phyloP scores from a whole-genome alignment of 35 echinoderm and acorn worm species.

The Anneissia japonica region DNA sequence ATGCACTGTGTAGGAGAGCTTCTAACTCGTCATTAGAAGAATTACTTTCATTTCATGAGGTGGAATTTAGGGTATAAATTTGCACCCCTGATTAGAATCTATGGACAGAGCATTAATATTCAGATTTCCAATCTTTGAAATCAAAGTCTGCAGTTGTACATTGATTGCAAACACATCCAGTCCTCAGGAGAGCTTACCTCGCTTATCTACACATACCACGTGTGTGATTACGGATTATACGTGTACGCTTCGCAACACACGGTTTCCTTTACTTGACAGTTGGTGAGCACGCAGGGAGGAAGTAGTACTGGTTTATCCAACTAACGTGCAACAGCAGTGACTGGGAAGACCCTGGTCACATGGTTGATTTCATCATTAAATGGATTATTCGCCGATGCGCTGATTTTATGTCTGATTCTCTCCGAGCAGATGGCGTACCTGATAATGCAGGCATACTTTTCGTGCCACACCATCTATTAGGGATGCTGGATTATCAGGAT shows the following conservation, averaged over 20 bases:
- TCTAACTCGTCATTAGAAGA: too few relatives aligned
- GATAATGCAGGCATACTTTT: too few relatives aligned
- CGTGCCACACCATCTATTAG: too few relatives aligned
- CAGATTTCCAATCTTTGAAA: background rate
- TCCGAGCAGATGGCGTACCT: background rate
- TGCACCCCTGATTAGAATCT: background rate
- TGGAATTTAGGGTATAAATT: background rate
- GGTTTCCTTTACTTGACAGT: background rate
- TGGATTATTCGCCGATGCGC: background rate
- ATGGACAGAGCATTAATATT: background rate
- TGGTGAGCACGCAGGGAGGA: background rate
- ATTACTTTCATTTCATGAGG: too few relatives aligned
- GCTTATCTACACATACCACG: background rate
- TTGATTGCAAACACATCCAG: background rate
- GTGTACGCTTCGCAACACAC: background rate
- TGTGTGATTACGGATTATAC: background rate
- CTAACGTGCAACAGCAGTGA: background rate
- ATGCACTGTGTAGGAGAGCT: too few relatives aligned
- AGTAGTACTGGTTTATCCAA: background rate
- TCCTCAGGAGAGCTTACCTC: background rate
- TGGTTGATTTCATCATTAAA: background rate
- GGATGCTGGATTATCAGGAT: too few relatives aligned
- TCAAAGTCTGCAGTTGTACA: background rate
- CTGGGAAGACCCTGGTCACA: background rate
- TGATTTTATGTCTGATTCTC: background rate